phyloP scores from a whole-genome alignment of 2,888 invertebrate genomes.

The Parapristionchus giblindavisi region DNA sequence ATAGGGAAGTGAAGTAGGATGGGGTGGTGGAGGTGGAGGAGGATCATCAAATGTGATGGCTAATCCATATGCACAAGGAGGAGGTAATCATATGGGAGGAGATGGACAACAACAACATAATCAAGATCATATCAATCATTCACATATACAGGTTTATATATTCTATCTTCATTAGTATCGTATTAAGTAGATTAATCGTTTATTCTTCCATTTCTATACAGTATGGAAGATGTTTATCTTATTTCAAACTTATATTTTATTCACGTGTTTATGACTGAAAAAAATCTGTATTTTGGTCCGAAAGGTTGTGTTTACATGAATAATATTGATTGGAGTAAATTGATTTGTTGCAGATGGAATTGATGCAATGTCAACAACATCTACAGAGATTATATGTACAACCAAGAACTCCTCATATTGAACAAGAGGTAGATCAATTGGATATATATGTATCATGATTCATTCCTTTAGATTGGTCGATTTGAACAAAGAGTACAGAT shows the following conservation, averaged over 20 bases:
- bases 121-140: background rate
- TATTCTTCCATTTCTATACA: background rate
- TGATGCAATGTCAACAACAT: conserved; percentile 39
- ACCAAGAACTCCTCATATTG: conserved; percentile 45
- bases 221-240: conserved; percentile 16
- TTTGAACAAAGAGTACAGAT: conserved; percentile 24
- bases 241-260: too few relatives aligned
- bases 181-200: background rate
- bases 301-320: too few relatives aligned
- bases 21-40: background rate
- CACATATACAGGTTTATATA: too few relatives aligned
- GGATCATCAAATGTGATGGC: background rate
- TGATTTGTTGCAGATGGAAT: conserved; percentile 40
- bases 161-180: background rate
- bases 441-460: background rate
- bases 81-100: background rate
- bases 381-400: conserved; percentile 47
- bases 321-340: too few relatives aligned
- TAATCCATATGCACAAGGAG: conserved; percentile 18
- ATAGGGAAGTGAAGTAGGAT: background rate
- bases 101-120: background rate
- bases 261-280: too few relatives aligned
- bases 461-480: conserved; percentile 25
- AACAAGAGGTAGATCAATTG: conserved; percentile 39
- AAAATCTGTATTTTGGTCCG: too few relatives aligned